Evolutionary conservation across 1,140 invertebrate species (phyloP), one percentile per base, ranked within the genome.

Genomic region (Drosophila sturtevanti): DNA sequence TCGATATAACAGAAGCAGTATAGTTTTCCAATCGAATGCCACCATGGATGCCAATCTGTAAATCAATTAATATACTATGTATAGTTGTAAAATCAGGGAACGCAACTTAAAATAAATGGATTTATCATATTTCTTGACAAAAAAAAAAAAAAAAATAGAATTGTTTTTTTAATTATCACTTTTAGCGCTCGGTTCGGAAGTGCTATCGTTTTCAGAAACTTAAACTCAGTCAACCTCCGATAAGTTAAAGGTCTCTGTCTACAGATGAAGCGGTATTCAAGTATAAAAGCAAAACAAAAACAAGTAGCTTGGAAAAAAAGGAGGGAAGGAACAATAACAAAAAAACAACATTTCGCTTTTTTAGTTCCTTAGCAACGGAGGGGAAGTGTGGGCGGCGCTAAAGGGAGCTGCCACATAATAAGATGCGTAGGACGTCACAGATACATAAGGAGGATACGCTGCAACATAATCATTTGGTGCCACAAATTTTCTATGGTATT

Each of bases 1-100:
- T 0, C 72, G 67, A 7, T 85, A 89, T 10, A 69, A 80, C 60
- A 77, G 82, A 37, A 77, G 78, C 52, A 90, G 87, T 65, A 91
- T 91, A 14, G 87, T 91, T 10, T 91, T 90, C 37, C 78, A 82
- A 18, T 91, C 90, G 4, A 80, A 63, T 51, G 81, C 72, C 52
- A 91, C 87, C 7, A 79, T 91, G 71, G 85, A 91, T 14, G 74
- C 75, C 21, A 87, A 78, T 37, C 65, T 86, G n/a, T 48, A 1
- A 48, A 21, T 48, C 41, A 11, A 48, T 18, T 21, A 11, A 48
- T 21, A 11, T 11, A 18, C 41, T 11, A 48, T 11, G 21, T 11
- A 21, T 21, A 48, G 9, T 14, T 18, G 10, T 21, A 48, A 48
- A 48, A 48, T 48, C 41, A 48, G 41, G 41, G 41, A 48, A 76